These are phyloP conservation scores for Tragelaphus scriptus DNA, from an alignment of 2,113 vertebrate genomes.

Conservation along the genomic window DNA sequence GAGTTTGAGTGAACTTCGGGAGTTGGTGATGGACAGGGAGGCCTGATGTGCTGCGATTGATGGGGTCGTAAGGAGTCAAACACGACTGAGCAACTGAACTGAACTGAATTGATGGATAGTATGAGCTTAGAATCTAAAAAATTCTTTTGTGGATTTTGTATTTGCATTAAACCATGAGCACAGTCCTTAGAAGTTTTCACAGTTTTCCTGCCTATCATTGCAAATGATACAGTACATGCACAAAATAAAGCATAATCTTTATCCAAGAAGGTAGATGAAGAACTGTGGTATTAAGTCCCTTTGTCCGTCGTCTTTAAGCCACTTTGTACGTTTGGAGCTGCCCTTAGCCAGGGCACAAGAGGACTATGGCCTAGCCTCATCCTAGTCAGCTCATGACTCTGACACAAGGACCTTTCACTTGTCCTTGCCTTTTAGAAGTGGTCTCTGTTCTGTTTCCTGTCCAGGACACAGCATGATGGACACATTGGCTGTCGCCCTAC, in stretches of 20 bases:
- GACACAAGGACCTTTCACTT: not conserved
- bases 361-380: not conserved
- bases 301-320: not conserved
- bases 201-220: not conserved
- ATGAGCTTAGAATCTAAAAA: not conserved
- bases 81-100: no score
- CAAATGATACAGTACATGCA: not conserved
- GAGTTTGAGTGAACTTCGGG: no score
- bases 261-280: not conserved
- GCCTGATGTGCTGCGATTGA: no score
- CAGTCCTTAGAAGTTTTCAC: not conserved
- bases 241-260: not conserved
- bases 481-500: conserved; percentile 93
- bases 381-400: not conserved
- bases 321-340: not conserved
- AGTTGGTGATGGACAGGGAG: no score
- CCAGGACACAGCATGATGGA: conserved; percentile 96
- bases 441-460: conserved; percentile 28
- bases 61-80: no score
- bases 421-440: not conserved
- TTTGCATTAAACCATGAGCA: not conserved
- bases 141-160: not conserved
- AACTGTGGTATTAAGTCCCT: fast-evolving
- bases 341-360: not conserved
- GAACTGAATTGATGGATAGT: no score